Evolutionary conservation across 2,888 invertebrate species (phyloP), one percentile per base, ranked within the genome.

Genomic region (Synanthedon tipuliformis): DNA sequence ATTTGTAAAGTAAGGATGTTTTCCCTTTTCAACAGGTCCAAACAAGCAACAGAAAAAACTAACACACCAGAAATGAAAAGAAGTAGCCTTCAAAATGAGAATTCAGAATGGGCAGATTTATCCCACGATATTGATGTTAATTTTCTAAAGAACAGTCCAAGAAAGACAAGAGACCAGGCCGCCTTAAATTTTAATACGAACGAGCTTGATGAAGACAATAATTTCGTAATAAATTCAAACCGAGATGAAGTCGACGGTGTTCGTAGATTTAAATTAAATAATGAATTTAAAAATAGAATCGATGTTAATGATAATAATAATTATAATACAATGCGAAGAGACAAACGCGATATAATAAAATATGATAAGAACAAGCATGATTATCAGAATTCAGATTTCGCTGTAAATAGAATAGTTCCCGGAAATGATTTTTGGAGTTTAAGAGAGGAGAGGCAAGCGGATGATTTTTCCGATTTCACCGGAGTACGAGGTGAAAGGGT

Each of bases 41-140:
- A 8, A 2, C 45, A 15, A n/a, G 15, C 45, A 15, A 45, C 45
- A 45, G 45, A 45, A 45, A 15, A 15, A n/a, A 12, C 45, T 11
- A 45, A 45, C 45, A 45, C 15, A 5, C 45, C n/a, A 45, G 15
- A 2, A 45, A 45, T 18, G 11, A 13, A 49, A 16, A 16, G 18
- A 16, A 49, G 16, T 18, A 49, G 11, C 5, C 23, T 49, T 16
- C 12, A 10, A 49, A 16, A 49, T n/a, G 48, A 45, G 5, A 62
- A 61, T 8, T 50, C 61, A n/a, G 57, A 66, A 23, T 80, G 76
- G 80, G 52, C 58, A 7, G 86, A 87, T 57, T 64, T 87, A 0
- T 73, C 83, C 0, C 81, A 78, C 53, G 88, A 88, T 50, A 83
- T 65, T 0, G 80, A 82, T 55, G 71, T 88, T 0, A 88, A 88